Evolutionary conservation across 2,797 vertebrate species (phyloP).

Genomic region (Silurus lanzhouensis): DNA sequence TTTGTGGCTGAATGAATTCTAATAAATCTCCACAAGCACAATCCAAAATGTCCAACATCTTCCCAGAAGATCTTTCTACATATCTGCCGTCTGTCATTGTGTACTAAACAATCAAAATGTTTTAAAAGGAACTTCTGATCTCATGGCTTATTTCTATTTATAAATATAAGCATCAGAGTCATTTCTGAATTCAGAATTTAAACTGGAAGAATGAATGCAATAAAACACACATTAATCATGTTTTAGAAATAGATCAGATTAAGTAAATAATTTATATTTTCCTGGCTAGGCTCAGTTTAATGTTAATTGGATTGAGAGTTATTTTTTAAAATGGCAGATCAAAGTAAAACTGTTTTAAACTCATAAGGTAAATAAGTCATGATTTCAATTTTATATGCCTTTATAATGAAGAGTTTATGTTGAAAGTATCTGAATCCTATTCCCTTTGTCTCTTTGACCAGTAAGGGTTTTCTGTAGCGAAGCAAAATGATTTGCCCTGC

Average conservation of each 20-base stretch:
- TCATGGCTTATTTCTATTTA: too few species aligned
- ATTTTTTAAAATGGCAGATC: background rate
- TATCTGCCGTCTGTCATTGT: too few species aligned
- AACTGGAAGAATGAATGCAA: background rate
- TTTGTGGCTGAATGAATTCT: too few species aligned
- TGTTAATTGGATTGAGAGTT: background rate
- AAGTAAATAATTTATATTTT: background rate
- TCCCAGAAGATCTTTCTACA: too few species aligned
- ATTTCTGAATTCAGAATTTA: background rate
- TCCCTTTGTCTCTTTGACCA: background rate
- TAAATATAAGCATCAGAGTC: too few species aligned
- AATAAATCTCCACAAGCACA: too few species aligned
- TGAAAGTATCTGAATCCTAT: background rate
- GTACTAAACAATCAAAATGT: too few species aligned
- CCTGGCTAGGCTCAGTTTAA: background rate
- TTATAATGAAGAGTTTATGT: background rate
- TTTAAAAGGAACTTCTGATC: too few species aligned
- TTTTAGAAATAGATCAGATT: background rate
- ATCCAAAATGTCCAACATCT: too few species aligned
- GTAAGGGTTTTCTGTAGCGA: background rate
- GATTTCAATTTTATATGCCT: background rate
- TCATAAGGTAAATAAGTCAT: background rate
- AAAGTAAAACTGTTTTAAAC: background rate
- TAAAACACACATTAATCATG: background rate
- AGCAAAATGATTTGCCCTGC: background rate